phyloP scores from a whole-genome alignment of 2,797 vertebrate species.

The Malurus leucopterus region DNA sequence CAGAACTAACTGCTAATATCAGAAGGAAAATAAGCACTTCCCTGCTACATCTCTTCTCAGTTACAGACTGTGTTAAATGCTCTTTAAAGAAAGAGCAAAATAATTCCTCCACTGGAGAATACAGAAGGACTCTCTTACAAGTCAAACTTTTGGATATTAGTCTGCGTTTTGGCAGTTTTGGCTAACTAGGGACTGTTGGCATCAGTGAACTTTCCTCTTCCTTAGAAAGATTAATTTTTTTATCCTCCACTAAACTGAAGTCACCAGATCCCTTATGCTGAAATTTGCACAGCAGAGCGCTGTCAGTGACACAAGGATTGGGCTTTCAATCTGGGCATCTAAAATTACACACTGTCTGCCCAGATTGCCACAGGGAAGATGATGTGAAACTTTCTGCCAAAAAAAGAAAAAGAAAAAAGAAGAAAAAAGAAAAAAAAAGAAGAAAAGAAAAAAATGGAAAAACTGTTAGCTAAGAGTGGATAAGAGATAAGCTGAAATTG shows the following conservation, averaged over 20 bases:
- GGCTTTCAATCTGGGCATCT: background rate
- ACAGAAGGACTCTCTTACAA: background rate
- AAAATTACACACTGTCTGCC: background rate
- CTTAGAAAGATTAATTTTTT: background rate
- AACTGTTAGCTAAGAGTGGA: background rate
- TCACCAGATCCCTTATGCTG: background rate
- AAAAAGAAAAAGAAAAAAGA: background rate
- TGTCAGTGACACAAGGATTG: background rate
- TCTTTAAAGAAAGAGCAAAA: background rate
- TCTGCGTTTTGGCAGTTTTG: background rate
- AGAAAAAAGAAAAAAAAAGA: accelerated
- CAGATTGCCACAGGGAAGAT: background rate
- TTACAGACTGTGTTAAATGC: background rate
- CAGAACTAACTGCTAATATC: background rate
- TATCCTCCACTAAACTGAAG: background rate
- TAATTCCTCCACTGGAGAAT: background rate
- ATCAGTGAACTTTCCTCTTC: background rate
- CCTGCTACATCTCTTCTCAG: background rate
- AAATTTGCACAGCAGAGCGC: background rate
- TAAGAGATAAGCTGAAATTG: background rate
- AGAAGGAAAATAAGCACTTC: background rate
- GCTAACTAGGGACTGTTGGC: background rate
- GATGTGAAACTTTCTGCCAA: background rate
- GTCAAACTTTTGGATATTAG: background rate
- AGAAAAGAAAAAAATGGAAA: accelerated